Evolutionary conservation across 1,140 invertebrate genomes (phyloP).

Genomic region (Fopius arisanus): DNA sequence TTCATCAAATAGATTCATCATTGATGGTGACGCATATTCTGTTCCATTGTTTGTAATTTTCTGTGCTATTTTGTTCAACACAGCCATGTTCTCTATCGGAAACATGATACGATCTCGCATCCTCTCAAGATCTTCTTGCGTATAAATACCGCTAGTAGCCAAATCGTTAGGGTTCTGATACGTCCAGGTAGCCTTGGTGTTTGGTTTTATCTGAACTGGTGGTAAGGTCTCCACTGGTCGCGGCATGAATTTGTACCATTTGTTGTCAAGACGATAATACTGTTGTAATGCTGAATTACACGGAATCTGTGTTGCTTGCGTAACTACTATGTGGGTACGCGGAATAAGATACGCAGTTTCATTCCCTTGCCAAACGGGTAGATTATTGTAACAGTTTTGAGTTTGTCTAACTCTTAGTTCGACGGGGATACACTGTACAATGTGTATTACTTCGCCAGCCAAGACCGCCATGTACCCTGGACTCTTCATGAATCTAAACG

Average conservation of each 20-base stretch:
- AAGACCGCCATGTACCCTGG: too few species aligned
- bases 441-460: too few species aligned
- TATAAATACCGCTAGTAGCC: conserved; percentile 23
- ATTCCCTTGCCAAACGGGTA: too few species aligned
- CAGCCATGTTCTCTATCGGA: neutral
- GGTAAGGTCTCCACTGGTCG: neutral
- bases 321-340: too few species aligned
- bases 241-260: conserved; percentile 26
- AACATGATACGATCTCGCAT: neutral
- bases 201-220: conserved; percentile 16
- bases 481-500: too few species aligned
- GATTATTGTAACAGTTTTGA: too few species aligned
- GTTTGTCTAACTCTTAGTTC: too few species aligned
- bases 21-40: neutral
- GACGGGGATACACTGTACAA: too few species aligned
- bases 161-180: neutral
- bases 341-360: too few species aligned
- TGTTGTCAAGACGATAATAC: conserved; percentile 22
- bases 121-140: neutral
- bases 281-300: conserved; percentile 9
- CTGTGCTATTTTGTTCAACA: neutral
- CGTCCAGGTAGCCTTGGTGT: neutral
- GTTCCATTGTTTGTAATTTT: neutral
- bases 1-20: neutral
- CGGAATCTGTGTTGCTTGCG: too few species aligned